Base-by-base conservation (phyloP, 1,140 invertebrate species). In the Planococcus citri region DNA sequence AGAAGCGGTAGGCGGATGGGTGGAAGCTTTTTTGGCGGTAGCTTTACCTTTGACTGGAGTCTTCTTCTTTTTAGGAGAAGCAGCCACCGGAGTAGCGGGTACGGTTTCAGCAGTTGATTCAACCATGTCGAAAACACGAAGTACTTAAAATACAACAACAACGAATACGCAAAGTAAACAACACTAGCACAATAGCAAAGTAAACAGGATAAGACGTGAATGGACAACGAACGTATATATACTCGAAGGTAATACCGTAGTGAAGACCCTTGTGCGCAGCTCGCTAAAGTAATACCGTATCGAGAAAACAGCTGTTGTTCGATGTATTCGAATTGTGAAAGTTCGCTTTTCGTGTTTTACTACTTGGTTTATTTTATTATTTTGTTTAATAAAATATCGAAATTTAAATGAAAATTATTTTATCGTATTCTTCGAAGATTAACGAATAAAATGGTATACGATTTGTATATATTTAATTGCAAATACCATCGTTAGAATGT, bases 1-100 rank as follows among this genome's bases (percentile, higher is more conserved):
- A 8, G 76, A 73, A 6, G 75, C 73, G 1, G 75, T 75, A 21
- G 68, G 61, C 57, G 72, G 73, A 0, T 72, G 73, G 2, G 73
- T 70, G 4, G 71, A 14, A 1, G 71, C 12, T 67, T 73, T 75
- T 29, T 74, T 72, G 0, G 69, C 71, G 2, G 72, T 71, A 9
- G 74, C 70, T 60, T 75, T 74, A 20, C 71, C 71, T 24, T 73
- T 73, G 25, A 64, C 68, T 27, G 25, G 68, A 12, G 72, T 69
- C 3, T 64, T 68, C 22, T 72, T 74, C 12, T 70, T 70, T 60
- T 61, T 68, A 14, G 60, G 17, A 8, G 41, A 17, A 51, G 61
- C 22, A n/a, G 58, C 24, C 37, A 73, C 64, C 21, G 38, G 33
- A 69, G 71, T 73, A 12, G 22, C 67, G 12, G 61, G 69, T 3